These are phyloP conservation scores for Hydra vulgaris DNA, from an alignment of 30 jellyfish, hydroid and myxozoan species.

Conservation along the genomic window DNA sequence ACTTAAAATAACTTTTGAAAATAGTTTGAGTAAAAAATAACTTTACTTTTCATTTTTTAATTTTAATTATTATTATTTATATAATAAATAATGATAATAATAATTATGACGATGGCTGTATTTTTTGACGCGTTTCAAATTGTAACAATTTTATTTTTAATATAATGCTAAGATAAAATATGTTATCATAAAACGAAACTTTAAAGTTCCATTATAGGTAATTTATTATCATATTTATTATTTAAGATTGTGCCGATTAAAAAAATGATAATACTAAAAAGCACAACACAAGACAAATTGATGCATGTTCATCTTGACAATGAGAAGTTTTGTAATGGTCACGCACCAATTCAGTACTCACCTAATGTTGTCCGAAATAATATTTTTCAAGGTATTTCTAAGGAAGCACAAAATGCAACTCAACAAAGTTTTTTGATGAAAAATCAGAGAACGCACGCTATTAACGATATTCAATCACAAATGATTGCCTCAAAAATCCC, in stretches of 20 bases:
- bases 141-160: too few species aligned
- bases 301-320: not conserved
- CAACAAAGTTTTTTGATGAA: not conserved
- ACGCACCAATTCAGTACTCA: not conserved
- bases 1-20: too few species aligned
- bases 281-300: not conserved
- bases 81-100: too few species aligned
- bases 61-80: too few species aligned
- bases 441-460: not conserved
- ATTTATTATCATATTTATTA: too few species aligned
- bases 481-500: slow-evolving; percentile 30
- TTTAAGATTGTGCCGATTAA: not conserved
- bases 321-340: not conserved
- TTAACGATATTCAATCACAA: slow-evolving; percentile 9
- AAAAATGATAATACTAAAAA: not conserved
- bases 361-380: not conserved
- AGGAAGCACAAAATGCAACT: too few species aligned
- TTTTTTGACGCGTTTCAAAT: too few species aligned
- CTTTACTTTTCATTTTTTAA: too few species aligned
- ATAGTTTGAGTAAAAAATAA: too few species aligned
- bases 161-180: too few species aligned
- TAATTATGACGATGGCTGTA: too few species aligned
- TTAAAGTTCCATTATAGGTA: not conserved
- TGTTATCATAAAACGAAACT: too few species aligned
- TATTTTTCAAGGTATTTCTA: not conserved